Percentiles rank a stretch among this genome's conserved stretches.
Conservation (phyloP, 2,113 vertebrate genomes). For the Psittacara wagleri region DNA sequence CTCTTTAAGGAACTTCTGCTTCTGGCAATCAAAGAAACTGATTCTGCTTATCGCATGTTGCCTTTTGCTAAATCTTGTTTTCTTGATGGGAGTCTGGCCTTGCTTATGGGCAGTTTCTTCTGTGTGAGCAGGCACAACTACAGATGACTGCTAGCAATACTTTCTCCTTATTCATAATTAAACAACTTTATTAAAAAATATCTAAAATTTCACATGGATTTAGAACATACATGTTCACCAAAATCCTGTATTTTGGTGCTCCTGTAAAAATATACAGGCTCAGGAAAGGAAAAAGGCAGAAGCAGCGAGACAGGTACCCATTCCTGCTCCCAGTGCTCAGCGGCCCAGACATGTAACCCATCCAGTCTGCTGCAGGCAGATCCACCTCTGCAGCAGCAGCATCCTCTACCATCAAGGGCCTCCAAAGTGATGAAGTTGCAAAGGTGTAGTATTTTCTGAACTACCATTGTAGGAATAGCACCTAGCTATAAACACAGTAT, state of each 20-base stretch:
- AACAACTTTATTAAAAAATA: neutral
- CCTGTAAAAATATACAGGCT: neutral
- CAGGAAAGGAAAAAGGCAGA: neutral
- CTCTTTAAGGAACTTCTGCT: neutral
- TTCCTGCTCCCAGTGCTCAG: neutral
- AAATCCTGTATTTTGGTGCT: neutral
- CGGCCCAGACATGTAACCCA: neutral
- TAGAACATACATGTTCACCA: neutral
- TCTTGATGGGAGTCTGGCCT: neutral
- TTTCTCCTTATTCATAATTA: neutral
- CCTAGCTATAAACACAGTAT: neutral
- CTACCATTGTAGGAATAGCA: neutral
- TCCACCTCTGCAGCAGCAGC: neutral
- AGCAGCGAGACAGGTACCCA: neutral
- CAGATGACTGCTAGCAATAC: neutral
- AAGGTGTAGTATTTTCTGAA: neutral
- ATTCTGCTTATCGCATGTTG: neutral
- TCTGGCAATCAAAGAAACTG: neutral
- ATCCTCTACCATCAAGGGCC: neutral
- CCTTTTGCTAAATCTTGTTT: neutral
- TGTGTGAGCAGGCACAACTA: neutral
- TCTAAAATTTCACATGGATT: neutral
- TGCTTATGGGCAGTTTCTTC: neutral
- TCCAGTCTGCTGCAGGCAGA: neutral
- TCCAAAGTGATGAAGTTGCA: neutral